Base-by-base conservation (phyloP, 2,888 invertebrate genomes). In the Leucoptera coffeella region DNA sequence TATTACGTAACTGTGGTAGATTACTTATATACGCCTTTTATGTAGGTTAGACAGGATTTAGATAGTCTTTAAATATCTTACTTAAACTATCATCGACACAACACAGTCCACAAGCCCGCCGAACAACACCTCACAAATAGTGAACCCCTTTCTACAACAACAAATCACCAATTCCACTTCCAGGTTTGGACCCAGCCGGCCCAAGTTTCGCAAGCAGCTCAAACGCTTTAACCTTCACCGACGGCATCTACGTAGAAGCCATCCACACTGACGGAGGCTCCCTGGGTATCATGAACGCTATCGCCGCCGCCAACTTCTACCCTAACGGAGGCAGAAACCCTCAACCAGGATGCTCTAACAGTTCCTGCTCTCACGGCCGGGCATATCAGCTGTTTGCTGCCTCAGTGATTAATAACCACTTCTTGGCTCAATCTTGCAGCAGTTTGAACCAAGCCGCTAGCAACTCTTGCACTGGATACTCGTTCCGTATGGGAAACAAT, bases 321-420 rank as follows among this genome's bases (percentile, higher is more conserved):
- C 40, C 44, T 13, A 49, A 50, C 31, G 41, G 40, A 9, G 47
- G 41, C 10, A 25, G 26, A 4, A 27, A 26, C 14, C 27, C 32
- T 6, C 29, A 29, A 23, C 62, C 64, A 1, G 61, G 62, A 2
- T 67, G 64, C 33, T 33, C 31, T 27, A 9, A 40, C 22, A 51
- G 45, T 32, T 42, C 42, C 2, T 65, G 65, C 38, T 56, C 58
- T 1, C 64, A 65, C 35, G 32, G 51, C 12, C 49, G 61, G 2
- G 45, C 54, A 1, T 38, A 37, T 8, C 39, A 54, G 12, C 30
- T 58, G 0, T 56, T 57, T 30, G 57, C 61, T 0, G 42, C 62
- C 6, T 49, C 40, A 28, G 40, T 62, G 7, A 43, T 46, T 12
- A 36, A 29, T 19, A 47, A 60, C 38, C 52, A 50, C 26, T 43